Evolutionary conservation across 2,888 invertebrate species (phyloP).

Genomic region (Nemoura dubitans): DNA sequence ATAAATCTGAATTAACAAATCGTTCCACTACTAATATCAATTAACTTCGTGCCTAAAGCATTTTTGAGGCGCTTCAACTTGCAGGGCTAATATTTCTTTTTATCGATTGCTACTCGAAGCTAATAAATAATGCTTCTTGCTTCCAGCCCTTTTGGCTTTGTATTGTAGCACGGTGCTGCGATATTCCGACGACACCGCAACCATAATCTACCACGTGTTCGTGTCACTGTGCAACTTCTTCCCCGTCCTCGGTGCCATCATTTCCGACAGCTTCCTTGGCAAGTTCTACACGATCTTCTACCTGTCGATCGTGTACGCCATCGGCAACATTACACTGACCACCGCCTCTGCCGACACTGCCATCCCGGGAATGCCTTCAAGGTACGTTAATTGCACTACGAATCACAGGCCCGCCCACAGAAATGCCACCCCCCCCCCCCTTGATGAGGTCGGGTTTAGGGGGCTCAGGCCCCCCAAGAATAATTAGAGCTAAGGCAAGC

Average conservation of each 20-base stretch:
- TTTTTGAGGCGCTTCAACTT: too few relatives aligned
- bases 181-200: slow-evolving; percentile 78
- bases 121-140: slow-evolving; percentile 43
- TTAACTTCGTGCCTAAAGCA: too few relatives aligned
- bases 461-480: too few relatives aligned
- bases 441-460: too few relatives aligned
- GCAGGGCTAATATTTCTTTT: too few relatives aligned
- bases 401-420: too few relatives aligned
- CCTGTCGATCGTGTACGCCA: slow-evolving; percentile 85
- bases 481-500: too few relatives aligned
- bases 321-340: slow-evolving; percentile 83
- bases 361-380: slow-evolving; percentile 64
- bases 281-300: slow-evolving; percentile 92
- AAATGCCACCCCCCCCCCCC: too few relatives aligned
- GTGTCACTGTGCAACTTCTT: slow-evolving; percentile 90
- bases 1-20: too few relatives aligned
- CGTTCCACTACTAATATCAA: too few relatives aligned
- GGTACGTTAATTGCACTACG: slow-evolving; percentile 59
- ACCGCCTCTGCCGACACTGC: slow-evolving; percentile 68
- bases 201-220: slow-evolving; percentile 89
- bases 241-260: slow-evolving; percentile 88
- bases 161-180: slow-evolving; percentile 84
- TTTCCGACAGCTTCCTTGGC: slow-evolving; percentile 93
- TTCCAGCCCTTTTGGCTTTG: slow-evolving; percentile 88
- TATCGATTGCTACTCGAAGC: too few relatives aligned